A percentile compares a stretch with the other conserved stretches of the same genome.
These are phyloP conservation scores for Tauraco erythrolophus DNA, from an alignment of 2,113 vertebrate genomes.

Conservation along the genomic window DNA sequence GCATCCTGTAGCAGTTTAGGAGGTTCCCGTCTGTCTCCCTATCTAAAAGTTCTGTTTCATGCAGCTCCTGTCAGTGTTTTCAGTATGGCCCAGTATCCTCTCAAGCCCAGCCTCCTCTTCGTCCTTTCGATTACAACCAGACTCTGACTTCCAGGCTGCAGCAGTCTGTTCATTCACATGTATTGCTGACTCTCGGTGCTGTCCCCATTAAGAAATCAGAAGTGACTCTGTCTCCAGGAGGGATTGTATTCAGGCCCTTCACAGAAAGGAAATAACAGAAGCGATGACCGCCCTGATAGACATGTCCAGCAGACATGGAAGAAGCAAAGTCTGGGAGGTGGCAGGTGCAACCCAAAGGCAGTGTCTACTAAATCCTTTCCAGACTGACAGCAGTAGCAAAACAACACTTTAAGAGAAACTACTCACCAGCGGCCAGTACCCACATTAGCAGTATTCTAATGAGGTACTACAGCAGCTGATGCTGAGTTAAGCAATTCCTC, in stretches of 20 bases:
- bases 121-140: not conserved
- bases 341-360: not conserved
- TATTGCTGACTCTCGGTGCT: not conserved
- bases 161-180: not conserved
- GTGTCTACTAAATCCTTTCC: not conserved
- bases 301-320: not conserved
- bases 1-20: not conserved
- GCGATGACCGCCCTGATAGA: not conserved
- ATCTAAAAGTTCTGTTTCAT: not conserved
- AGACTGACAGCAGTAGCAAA: not conserved
- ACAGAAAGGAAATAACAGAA: not conserved
- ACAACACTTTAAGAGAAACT: not conserved
- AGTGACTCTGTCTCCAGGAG: not conserved
- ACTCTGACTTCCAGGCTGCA: not conserved
- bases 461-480: not conserved
- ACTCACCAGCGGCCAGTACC: not conserved
- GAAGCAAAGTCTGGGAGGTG: not conserved
- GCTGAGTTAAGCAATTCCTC: not conserved
- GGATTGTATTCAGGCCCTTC: not conserved
- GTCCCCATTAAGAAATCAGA: not conserved
- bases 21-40: not conserved
- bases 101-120: not conserved
- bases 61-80: not conserved
- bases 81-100: not conserved
- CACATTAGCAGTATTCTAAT: fast-evolving